Conservation (phyloP, 2,888 invertebrate species). For the Phymatocera aterrima region DNA sequence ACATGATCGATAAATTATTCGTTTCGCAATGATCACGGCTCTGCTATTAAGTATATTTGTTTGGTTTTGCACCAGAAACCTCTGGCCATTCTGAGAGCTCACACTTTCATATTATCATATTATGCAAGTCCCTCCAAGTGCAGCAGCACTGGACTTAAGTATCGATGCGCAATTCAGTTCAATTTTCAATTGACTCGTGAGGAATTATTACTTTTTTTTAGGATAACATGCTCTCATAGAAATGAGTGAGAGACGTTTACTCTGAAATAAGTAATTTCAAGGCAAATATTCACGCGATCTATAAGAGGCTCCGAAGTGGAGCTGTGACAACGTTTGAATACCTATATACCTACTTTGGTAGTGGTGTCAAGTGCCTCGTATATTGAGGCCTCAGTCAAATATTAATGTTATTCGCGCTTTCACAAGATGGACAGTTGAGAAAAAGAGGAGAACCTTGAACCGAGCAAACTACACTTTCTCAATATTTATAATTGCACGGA, state of each 20-base stretch:
- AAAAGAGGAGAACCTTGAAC: background rate
- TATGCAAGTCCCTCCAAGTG: slow-evolving; percentile 46
- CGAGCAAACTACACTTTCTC: slow-evolving; percentile 6
- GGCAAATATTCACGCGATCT: too few species aligned
- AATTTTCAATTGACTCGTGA: too few species aligned
- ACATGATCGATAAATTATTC: background rate
- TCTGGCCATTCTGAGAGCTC: slow-evolving; percentile 50
- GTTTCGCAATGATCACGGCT: background rate
- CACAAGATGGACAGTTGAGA: background rate
- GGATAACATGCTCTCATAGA: too few species aligned
- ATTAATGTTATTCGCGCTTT: too few species aligned
- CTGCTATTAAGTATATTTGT: background rate
- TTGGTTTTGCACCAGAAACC: slow-evolving; percentile 50
- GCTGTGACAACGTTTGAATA: background rate
- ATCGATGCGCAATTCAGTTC: background rate
- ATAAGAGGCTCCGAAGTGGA: background rate
- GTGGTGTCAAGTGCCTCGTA: too few species aligned
- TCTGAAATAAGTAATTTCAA: too few species aligned
- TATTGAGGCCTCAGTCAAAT: too few species aligned
- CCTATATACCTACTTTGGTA: too few species aligned
- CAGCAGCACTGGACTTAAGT: background rate
- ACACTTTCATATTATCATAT: slow-evolving; percentile 53
- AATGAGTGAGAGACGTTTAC: too few species aligned
- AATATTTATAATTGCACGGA: background rate
- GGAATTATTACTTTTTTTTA: too few species aligned